These are phyloP conservation scores for Etheostoma perlongum DNA, from an alignment of 2,797 vertebrate genomes.

Conservation along the genomic window DNA sequence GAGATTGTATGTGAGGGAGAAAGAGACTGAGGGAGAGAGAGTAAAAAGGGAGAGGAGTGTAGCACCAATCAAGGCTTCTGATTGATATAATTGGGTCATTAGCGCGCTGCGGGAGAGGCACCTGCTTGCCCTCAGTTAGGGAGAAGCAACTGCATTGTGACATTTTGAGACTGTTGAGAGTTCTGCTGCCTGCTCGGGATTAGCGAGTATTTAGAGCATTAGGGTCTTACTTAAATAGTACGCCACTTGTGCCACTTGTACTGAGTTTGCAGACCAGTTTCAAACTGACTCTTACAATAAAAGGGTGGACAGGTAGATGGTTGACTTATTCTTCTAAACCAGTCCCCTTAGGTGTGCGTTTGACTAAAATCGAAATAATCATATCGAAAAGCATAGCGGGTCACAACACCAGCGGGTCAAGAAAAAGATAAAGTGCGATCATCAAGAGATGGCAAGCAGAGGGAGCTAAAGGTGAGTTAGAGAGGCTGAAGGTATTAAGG, in stretches of 20 bases:
- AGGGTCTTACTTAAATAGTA: slow-evolving; percentile 71
- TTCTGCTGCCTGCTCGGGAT: slow-evolving; percentile 73
- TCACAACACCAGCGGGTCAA: slow-evolving; percentile 19
- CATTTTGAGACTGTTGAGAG: slow-evolving; percentile 78
- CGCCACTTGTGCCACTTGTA: slow-evolving; percentile 46
- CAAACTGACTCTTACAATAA: neutral
- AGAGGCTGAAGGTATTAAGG: neutral
- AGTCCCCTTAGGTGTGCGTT: neutral
- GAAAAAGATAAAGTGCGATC: neutral
- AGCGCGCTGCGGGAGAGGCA: slow-evolving; percentile 84
- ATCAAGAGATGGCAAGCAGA: neutral
- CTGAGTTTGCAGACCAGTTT: slow-evolving; percentile 42
- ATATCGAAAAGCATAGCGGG: slow-evolving; percentile 13
- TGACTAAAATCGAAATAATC: too few relatives aligned
- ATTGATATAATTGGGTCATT: slow-evolving; percentile 89
- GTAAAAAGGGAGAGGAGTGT: slow-evolving; percentile 70
- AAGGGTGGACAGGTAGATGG: slow-evolving; percentile 19
- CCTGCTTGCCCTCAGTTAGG: slow-evolving; percentile 79
- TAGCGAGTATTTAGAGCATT: slow-evolving; percentile 75
- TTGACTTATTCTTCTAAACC: neutral
- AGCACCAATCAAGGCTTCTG: slow-evolving; percentile 86
- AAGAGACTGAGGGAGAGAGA: slow-evolving; percentile 40
- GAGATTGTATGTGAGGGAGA: slow-evolving; percentile 56
- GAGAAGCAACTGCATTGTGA: slow-evolving; percentile 81
- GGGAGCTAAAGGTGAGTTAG: neutral